Conservation (phyloP, 2,113 vertebrate species). For the Mirounga angustirostris region DNA sequence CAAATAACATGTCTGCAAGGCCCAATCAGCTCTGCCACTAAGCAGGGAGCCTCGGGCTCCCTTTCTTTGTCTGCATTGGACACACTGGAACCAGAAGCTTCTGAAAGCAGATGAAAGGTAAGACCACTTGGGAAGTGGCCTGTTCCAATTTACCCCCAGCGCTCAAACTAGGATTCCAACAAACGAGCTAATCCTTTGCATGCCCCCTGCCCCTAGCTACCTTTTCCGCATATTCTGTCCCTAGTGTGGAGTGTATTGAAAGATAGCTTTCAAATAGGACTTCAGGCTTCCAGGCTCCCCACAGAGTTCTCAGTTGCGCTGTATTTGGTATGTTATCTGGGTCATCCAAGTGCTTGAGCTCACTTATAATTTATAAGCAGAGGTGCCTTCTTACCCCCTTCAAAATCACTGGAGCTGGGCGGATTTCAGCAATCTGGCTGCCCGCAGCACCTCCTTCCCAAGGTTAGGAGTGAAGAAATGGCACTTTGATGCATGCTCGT, state of each 20-base stretch:
- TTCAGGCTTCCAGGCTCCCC: not conserved
- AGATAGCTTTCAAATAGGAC: not conserved
- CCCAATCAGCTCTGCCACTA: not conserved
- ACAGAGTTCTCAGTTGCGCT: not conserved
- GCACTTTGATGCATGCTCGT: conserved; percentile 85
- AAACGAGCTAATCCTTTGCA: not conserved
- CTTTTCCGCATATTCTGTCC: not conserved
- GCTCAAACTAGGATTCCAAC: not conserved
- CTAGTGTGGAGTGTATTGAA: not conserved
- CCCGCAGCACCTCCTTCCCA: conserved; percentile 72
- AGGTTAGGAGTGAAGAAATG: conserved; percentile 78
- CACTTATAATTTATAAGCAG: conserved; percentile 78
- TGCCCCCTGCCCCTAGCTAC: not conserved
- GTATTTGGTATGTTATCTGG: not conserved
- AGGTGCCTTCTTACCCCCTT: conserved; percentile 73
- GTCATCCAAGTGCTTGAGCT: conserved; percentile 77
- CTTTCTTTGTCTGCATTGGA: not conserved
- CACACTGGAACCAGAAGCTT: not conserved
- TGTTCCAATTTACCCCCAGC: not conserved
- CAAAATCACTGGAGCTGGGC: not conserved
- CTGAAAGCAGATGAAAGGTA: conserved; percentile 26
- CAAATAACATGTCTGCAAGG: not conserved
- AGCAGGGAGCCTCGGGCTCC: not conserved
- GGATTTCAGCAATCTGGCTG: conserved; percentile 33
- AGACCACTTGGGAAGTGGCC: not conserved